A percentile compares a stretch with the other conserved stretches of the same genome.
Evolutionary conservation across 2,888 invertebrate genomes (phyloP).

Genomic region (Cheilosia urbana): DNA sequence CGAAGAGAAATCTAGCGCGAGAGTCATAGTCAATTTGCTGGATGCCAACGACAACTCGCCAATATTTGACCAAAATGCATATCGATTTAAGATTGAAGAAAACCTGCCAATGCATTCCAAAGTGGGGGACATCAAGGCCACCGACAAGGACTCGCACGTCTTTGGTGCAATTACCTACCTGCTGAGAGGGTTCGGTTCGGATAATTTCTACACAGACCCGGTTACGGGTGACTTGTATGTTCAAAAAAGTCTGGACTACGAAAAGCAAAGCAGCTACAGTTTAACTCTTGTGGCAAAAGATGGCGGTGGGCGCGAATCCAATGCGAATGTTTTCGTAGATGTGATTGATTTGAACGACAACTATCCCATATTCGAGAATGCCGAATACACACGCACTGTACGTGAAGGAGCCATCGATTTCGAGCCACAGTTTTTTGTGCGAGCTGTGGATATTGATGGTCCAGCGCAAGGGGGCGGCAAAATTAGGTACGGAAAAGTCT

Average conservation of each 20-base stretch:
- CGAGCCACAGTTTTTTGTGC: constrained; percentile 91
- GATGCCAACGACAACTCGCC: constrained; percentile 94
- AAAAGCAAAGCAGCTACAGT: constrained; percentile 91
- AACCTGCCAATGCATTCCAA: constrained; percentile 86
- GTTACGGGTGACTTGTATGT: constrained; percentile 88
- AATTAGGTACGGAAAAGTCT: constrained; percentile 87
- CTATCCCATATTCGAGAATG: constrained; percentile 88
- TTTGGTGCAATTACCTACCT: constrained; percentile 90
- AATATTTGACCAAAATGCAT: constrained; percentile 87
- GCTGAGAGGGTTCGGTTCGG: constrained; percentile 91
- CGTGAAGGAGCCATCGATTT: constrained; percentile 90
- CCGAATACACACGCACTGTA: constrained; percentile 90
- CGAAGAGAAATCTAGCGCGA: constrained; percentile 86
- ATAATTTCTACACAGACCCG: constrained; percentile 89
- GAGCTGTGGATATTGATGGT: constrained; percentile 91
- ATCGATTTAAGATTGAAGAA: constrained; percentile 88
- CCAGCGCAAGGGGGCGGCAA: constrained; percentile 89
- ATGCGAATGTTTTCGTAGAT: constrained; percentile 89
- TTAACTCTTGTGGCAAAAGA: constrained; percentile 92
- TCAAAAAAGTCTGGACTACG: constrained; percentile 89
- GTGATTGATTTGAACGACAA: constrained; percentile 92
- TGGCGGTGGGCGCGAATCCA: constrained; percentile 90
- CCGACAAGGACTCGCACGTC: constrained; percentile 89
- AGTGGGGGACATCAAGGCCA: constrained; percentile 88
- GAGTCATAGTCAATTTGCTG: constrained; percentile 87